phyloP scores from a whole-genome alignment of 2,113 vertebrate genomes.

The Donacobius atricapilla region DNA sequence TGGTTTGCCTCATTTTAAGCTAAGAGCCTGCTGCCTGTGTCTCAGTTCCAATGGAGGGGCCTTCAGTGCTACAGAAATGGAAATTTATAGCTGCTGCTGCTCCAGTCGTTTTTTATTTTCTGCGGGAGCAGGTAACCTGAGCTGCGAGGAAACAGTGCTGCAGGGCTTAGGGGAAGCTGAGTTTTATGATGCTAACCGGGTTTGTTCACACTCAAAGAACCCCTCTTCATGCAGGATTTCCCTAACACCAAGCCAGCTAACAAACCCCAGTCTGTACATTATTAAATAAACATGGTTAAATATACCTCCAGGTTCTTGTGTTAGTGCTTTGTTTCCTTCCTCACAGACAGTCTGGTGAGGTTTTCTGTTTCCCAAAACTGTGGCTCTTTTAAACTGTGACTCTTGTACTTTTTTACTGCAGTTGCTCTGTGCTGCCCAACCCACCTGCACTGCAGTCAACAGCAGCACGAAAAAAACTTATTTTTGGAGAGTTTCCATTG shows the following conservation, averaged over 20 bases:
- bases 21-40: neutral
- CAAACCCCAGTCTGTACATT: neutral
- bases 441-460: conserved; percentile 29
- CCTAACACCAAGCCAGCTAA: neutral
- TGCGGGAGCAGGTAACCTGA: neutral
- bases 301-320: neutral
- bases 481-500: neutral
- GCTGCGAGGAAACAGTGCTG: neutral
- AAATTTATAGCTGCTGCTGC: neutral
- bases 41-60: neutral
- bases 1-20: neutral
- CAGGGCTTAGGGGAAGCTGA: neutral
- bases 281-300: neutral
- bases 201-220: neutral
- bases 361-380: neutral
- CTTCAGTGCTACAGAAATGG: neutral
- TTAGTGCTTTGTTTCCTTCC: neutral
- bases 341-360: neutral
- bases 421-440: neutral
- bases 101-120: neutral
- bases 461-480: neutral
- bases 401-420: neutral
- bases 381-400: neutral
- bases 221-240: neutral
- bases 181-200: neutral